Base-by-base conservation (phyloP, 2,888 invertebrate genomes). In the Luffia ferchaultella region DNA sequence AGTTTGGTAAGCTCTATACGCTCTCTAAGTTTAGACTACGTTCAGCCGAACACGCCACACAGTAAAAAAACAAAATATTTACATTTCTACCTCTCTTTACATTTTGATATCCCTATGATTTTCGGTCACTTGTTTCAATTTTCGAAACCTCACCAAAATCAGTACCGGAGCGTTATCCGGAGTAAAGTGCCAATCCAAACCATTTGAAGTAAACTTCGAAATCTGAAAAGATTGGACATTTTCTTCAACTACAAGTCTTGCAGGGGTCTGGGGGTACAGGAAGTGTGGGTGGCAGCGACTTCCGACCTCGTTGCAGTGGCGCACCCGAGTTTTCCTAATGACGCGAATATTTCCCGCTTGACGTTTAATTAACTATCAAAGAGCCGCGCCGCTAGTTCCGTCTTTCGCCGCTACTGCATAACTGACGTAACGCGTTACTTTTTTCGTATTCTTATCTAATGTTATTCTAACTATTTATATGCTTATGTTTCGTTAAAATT, bases 291-390 rank as follows among this genome's bases (percentile, higher is more conserved):
- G 30, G 3, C 30, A 12, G 30, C 30, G 30, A 45, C 2, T 17
- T 19, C 43, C 57, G 60, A 62, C 59, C 56, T 59, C 53, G 59
- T 16, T 15, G 58, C 19, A 48, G 45, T 42, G 51, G 50, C 65
- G 70, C 50, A 65, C 67, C 60, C 63, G 67, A 65, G 63, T 71
- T 65, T 70, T 75, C 70, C 70, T 76, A 78, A 78, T 76, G 77
- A 74, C 70, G 75, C 65, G 74, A 73, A 76, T 76, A 76, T 76
- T 79, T 75, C 73, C 68, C 67, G 65, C 65, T 67, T 73, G 74
- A 75, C 76, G 73, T 73, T 77, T 78, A 77, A 78, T 78, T 79
- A 77, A 73, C 76, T 73, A 76, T 75, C 73, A 73, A 75, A 76
- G 67, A 67, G 62, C n/a, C 42, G 18, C 46, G 42, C 42, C 41